These are phyloP conservation scores for Salvelinus fontinalis DNA, from an alignment of 2,113 vertebrate species.

Conservation along the genomic window DNA sequence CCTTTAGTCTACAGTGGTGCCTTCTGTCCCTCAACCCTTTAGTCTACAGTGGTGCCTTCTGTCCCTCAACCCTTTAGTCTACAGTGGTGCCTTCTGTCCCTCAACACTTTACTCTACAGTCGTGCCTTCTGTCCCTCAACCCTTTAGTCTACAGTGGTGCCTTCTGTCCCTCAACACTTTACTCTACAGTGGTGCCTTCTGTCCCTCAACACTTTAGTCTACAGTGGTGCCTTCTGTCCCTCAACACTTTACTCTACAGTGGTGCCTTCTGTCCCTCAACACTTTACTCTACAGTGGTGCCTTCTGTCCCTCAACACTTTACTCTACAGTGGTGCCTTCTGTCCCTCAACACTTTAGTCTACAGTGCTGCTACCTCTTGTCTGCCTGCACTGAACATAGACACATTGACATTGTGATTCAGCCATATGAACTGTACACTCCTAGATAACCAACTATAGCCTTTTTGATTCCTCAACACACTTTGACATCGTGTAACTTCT, in stretches of 20 bases:
- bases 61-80: background rate
- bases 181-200: too few species aligned
- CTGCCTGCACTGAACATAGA: background rate
- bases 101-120: too few species aligned
- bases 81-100: slow-evolving; percentile 14
- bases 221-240: slow-evolving; percentile 16
- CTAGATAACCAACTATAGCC: too few species aligned
- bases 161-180: background rate
- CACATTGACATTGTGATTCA: too few species aligned
- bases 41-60: too few species aligned
- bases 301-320: background rate
- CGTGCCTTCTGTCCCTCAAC: slow-evolving; percentile 1
- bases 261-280: slow-evolving; percentile 2
- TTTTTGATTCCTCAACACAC: too few species aligned
- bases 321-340: too few species aligned
- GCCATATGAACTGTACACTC: too few species aligned
- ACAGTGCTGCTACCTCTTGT: background rate
- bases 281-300: background rate
- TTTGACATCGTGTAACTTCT: too few species aligned
- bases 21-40: background rate
- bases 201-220: background rate
- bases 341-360: slow-evolving; percentile 1
- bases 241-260: too few species aligned
- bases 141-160: slow-evolving; percentile 2
- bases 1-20: slow-evolving; percentile 1